Base-by-base conservation (phyloP, 2,797 vertebrate genomes). In the Florisuga fusca region DNA sequence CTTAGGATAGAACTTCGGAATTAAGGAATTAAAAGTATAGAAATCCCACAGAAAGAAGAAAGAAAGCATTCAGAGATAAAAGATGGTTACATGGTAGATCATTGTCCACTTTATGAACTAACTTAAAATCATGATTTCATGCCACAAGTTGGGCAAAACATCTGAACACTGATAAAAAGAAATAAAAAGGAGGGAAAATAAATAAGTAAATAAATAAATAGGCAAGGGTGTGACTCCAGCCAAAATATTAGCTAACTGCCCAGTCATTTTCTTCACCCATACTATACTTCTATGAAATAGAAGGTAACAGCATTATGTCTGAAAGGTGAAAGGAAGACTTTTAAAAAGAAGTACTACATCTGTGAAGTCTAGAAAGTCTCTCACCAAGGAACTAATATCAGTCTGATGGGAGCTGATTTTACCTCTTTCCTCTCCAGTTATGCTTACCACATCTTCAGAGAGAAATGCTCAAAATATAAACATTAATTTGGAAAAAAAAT, bases 101-200 rank as follows among this genome's bases (percentile, higher is more conserved):
- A 77, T 80, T 45, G 20, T 57, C 7, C 26, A 43, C 23, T 63
- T 2, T 43, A n/a, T 8, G 18, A 34, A 48, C 25, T 33, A 83
- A 48, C 3, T 59, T 9, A 58, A 31, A 41, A 8, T 71, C 8
- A 19, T 7, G 11, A 59, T 7, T 64, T 66, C 21, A 7, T 23
- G 10, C 10, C 7, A 77, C 3, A 11, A 92, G n/a, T 27, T 62
- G 7, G 3, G 7, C 50, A 75, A 81, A 90, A n/a, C 5, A 48
- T 19, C 21, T 71, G 26, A 93, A 48, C 8, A 55, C 5, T 21
- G 12, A 12, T 62, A 25, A 31, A 31, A 63, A 29, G 10, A 21
- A 73, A 66, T 51, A 18, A 10, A 12, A 11, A 6, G 5, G 4
- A 33, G 7, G 8, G 10, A 8, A n/a, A 18, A 4, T 2, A 2